These are phyloP conservation scores for Ctenoplectra terminalis DNA, from an alignment of 1,140 invertebrate species.

Conservation along the genomic window DNA sequence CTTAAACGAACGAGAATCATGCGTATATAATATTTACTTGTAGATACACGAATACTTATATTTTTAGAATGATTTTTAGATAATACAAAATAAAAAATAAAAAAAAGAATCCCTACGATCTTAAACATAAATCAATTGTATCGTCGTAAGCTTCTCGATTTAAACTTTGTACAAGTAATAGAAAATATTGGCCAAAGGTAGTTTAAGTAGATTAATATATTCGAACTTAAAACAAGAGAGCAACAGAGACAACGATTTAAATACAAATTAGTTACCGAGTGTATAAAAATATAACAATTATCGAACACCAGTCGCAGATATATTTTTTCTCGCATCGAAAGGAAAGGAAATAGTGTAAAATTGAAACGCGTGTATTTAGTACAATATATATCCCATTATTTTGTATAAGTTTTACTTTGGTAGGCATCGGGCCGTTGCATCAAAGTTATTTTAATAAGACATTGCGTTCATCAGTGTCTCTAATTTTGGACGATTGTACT, in stretches of 20 bases:
- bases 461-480: constrained; percentile 63
- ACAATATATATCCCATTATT: constrained; percentile 1
- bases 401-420: constrained; percentile 63
- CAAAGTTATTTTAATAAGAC: constrained; percentile 57
- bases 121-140: constrained; percentile 24
- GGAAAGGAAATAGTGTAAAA: not conserved
- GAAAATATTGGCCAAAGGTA: constrained; percentile 40
- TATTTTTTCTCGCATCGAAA: constrained; percentile 26
- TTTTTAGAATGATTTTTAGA: constrained; percentile 55
- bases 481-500: constrained; percentile 61
- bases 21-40: constrained; percentile 13
- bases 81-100: not conserved
- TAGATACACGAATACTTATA: constrained; percentile 49
- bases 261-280: constrained; percentile 44
- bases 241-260: constrained; percentile 54
- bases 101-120: not conserved
- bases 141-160: constrained; percentile 28
- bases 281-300: constrained; percentile 8
- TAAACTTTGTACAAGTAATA: constrained; percentile 7
- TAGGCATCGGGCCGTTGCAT: constrained; percentile 54
- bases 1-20: not conserved
- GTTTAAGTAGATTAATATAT: constrained; percentile 43
- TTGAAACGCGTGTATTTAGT: not conserved
- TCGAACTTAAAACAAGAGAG: constrained; percentile 10
- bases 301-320: not conserved